Percentiles rank a stretch among this genome's conserved stretches.
phyloP scores from a whole-genome alignment of 2,888 invertebrate genomes.

The Apantesis nais region DNA sequence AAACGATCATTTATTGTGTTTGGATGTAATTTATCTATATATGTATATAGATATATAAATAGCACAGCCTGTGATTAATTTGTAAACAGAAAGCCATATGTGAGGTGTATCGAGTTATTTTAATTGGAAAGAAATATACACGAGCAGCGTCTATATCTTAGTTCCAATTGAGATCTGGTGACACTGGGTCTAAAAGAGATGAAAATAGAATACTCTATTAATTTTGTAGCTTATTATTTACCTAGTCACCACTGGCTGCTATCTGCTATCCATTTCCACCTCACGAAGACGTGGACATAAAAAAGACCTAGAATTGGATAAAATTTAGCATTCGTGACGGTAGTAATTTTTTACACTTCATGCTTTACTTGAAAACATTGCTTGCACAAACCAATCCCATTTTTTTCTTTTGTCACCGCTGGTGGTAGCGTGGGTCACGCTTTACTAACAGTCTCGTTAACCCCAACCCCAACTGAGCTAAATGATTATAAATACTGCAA shows the following conservation, averaged over 20 bases:
- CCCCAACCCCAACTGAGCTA: neutral
- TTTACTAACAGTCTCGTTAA: neutral
- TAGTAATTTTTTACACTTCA: neutral
- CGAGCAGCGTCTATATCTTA: neutral
- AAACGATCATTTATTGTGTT: no score
- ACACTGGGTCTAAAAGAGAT: neutral
- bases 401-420: neutral
- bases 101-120: no score
- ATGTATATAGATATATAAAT: no score
- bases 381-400: neutral
- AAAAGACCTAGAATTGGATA: neutral
- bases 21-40: no score
- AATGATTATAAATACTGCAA: neutral
- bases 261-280: neutral
- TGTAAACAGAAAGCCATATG: no score
- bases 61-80: no score
- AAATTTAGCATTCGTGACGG: neutral
- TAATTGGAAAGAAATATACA: neutral
- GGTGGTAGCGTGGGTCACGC: neutral
- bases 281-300: neutral
- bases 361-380: neutral
- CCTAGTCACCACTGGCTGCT: neutral
- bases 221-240: no score
- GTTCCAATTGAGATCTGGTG: neutral
- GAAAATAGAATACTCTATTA: neutral